These are phyloP conservation scores for Trachymyrmex cornetzi DNA, from an alignment of 1,140 invertebrate species.

Conservation along the genomic window DNA sequence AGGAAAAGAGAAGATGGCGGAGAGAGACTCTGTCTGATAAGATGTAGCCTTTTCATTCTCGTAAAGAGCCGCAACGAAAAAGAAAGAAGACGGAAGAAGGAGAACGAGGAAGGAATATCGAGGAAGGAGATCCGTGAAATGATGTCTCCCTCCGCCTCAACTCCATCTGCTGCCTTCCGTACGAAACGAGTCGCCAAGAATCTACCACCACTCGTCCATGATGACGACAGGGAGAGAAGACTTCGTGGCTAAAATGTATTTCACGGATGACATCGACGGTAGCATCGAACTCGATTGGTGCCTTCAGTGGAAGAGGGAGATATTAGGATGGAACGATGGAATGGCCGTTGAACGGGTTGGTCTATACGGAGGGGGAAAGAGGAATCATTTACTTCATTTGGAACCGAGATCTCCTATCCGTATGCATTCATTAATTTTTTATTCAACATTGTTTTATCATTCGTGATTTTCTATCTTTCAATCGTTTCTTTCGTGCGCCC, in stretches of 20 bases:
- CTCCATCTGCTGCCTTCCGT: slow-evolving; percentile 63
- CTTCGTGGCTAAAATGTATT: slow-evolving; percentile 77
- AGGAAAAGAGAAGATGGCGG: slow-evolving; percentile 50
- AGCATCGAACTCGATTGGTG: slow-evolving; percentile 72
- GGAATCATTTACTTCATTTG: slow-evolving; percentile 76
- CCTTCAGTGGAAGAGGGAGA: slow-evolving; percentile 37
- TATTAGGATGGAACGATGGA: slow-evolving; percentile 57
- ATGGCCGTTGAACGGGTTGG: slow-evolving; percentile 15
- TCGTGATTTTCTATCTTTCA: slow-evolving; percentile 19
- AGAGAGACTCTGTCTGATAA: slow-evolving; percentile 46
- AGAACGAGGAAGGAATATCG: slow-evolving; percentile 51
- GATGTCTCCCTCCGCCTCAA: slow-evolving; percentile 40
- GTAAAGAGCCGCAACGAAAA: slow-evolving; percentile 69
- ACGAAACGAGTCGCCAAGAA: slow-evolving; percentile 60
- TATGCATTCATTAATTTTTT: slow-evolving; percentile 81
- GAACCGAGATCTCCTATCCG: slow-evolving; percentile 79
- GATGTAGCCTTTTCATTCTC: slow-evolving; percentile 78
- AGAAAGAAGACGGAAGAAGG: slow-evolving; percentile 37
- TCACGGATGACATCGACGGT: slow-evolving; percentile 73
- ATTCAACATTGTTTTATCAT: slow-evolving; percentile 67
- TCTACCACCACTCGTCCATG: slow-evolving; percentile 48
- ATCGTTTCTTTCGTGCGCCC: background rate
- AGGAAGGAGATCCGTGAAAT: slow-evolving; percentile 23
- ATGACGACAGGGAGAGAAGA: slow-evolving; percentile 47
- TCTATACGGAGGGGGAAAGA: slow-evolving; percentile 7